Conservation (phyloP, 2,113 vertebrate species). For the Brachirus orientalis region DNA sequence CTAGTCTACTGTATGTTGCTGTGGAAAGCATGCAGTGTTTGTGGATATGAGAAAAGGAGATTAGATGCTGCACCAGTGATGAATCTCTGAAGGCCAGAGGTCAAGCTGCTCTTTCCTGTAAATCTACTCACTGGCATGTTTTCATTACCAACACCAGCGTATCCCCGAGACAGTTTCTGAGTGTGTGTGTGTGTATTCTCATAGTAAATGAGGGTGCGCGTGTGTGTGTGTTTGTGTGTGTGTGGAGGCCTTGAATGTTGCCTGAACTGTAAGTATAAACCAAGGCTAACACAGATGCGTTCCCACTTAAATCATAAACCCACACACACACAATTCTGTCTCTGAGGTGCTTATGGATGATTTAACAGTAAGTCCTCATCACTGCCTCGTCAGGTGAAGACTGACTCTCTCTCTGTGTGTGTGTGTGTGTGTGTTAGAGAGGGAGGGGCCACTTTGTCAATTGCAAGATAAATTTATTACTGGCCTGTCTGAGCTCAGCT, state of each 20-base stretch:
- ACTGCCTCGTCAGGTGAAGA: conserved; percentile 72
- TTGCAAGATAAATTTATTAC: conserved; percentile 69
- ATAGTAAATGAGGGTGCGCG: no score
- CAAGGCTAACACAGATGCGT: conserved; percentile 60
- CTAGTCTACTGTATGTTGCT: conserved; percentile 1
- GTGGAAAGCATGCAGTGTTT: conserved; percentile 12
- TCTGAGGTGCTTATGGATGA: conserved; percentile 72
- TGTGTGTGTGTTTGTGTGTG: conserved; percentile 21
- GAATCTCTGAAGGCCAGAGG: conserved; percentile 64
- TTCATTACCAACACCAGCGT: conserved; percentile 74
- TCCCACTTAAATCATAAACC: conserved; percentile 68
- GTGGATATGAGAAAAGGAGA: conserved; percentile 57
- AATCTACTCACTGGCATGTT: conserved; percentile 79
- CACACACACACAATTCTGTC: conserved; percentile 23
- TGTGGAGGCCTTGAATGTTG: conserved; percentile 65
- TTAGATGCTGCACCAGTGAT: conserved; percentile 65
- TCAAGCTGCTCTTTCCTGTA: conserved; percentile 77
- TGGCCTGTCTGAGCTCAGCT: conserved; percentile 58
- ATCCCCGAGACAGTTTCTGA: conserved; percentile 48
- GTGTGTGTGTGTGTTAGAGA: conserved; percentile 13
- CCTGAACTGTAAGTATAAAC: conserved; percentile 53
- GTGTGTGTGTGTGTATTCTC: conserved; percentile 23
- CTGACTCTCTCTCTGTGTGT: conserved; percentile 35
- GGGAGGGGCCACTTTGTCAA: conserved; percentile 39
- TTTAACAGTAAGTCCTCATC: conserved; percentile 75